Base-by-base conservation (phyloP, 1,140 invertebrate species). In the Platyura marginata region DNA sequence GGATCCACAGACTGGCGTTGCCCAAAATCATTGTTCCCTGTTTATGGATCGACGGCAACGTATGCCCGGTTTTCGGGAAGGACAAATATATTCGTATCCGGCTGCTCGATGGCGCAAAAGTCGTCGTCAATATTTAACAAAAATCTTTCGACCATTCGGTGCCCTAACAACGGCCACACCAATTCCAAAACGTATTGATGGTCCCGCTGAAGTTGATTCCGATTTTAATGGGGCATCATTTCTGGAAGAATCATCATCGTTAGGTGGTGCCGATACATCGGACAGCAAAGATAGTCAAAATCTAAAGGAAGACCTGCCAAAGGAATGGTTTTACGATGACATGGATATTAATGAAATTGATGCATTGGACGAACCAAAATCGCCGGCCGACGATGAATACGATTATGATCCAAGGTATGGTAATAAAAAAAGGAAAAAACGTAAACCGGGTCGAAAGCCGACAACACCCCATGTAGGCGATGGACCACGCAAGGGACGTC, bases 61-160 rank as follows among this genome's bases (percentile, higher is more conserved):
- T 47, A 79, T 93, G 67, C 90, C 91, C 25, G 91, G 91, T 45
- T 70, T 85, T 42, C 68, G 70, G 43, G 79, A 84, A 50, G 91
- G 90, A 18, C 91, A 96, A 64, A 77, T 96, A 16, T 96, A 95
- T 60, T 83, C 87, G 47, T 97, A 96, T 70, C 91, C 91, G 22
- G 53, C 58, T 22, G 49, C 55, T 13, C 48, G 58, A 35, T 61
- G 58, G 58, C 54, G 58, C 22, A 61, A 61, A 38, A 57, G 53
- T 41, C 56, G 58, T 3, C 53, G 58, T 3, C 58, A 61, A 40
- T 61, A 61, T 50, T 51, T 61, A 45, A 52, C 48, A 44, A 61
- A 61, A 49, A 60, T 60, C 56, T 61, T 33, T 5, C 23, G 41
- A 42, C 41, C 41, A 29, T 42, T 42, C 19, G 18, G 32, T 33